A percentile compares a stretch with the other conserved stretches of the same genome.
phyloP scores from a whole-genome alignment of 2,888 invertebrate species.

The Platypus cylindrus region DNA sequence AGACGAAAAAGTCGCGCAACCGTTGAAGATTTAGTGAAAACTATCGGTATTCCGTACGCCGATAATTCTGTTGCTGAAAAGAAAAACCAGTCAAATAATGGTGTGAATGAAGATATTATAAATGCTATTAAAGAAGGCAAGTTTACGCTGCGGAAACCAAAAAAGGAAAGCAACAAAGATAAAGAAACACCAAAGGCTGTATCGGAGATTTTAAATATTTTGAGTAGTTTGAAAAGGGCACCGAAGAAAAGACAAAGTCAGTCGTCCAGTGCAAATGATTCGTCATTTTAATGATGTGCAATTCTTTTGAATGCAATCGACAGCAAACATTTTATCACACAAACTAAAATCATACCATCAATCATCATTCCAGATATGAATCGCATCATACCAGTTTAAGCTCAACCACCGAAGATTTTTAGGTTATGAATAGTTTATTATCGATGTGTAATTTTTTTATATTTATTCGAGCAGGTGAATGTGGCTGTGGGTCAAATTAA shows the following conservation, averaged over 20 bases:
- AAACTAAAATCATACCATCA: no score
- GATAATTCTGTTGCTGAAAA: slow-evolving; percentile 13
- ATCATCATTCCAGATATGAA: no score
- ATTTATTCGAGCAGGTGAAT: no score
- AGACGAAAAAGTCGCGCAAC: slow-evolving; percentile 34
- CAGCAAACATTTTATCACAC: no score
- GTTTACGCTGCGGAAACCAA: slow-evolving; percentile 54
- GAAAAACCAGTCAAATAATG: slow-evolving; percentile 33
- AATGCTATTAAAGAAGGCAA: slow-evolving; percentile 65
- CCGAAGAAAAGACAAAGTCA: slow-evolving; percentile 35
- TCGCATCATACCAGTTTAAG: no score
- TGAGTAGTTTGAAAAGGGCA: slow-evolving; percentile 46
- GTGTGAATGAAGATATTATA: slow-evolving; percentile 58
- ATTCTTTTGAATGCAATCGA: neutral
- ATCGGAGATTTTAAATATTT: slow-evolving; percentile 55
- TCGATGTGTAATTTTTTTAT: no score
- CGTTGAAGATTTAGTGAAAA: slow-evolving; percentile 24
- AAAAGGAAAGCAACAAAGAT: slow-evolving; percentile 43
- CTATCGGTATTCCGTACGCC: slow-evolving; percentile 19
- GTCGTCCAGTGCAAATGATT: slow-evolving; percentile 6
- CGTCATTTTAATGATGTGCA: slow-evolving; percentile 1
- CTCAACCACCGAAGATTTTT: no score
- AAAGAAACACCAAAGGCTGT: slow-evolving; percentile 51
- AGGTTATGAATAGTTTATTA: no score
- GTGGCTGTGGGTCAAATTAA: no score